Conservation (phyloP, 2,888 invertebrate genomes). For the Crematogaster levior region DNA sequence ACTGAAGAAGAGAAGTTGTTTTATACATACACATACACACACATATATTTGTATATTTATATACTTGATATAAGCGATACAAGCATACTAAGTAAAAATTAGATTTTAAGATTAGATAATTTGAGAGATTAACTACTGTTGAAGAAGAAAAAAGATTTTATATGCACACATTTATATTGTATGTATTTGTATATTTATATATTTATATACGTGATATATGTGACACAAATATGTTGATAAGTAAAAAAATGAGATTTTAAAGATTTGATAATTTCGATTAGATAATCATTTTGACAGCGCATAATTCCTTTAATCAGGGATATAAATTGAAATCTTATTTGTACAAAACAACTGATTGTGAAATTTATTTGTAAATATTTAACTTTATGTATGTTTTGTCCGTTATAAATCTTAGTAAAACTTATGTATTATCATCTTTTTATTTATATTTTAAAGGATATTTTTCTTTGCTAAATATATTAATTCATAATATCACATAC, state of each 20-base stretch:
- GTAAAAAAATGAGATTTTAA: not conserved
- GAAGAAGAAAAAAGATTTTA: too few relatives aligned
- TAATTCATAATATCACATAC: too few relatives aligned
- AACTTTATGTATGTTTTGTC: too few relatives aligned
- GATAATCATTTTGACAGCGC: not conserved
- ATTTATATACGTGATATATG: not conserved
- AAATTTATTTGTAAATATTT: not conserved
- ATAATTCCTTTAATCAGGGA: not conserved
- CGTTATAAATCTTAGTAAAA: not conserved
- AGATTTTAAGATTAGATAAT: not conserved
- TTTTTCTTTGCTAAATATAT: too few relatives aligned
- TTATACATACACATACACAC: not conserved
- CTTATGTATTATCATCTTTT: not conserved
- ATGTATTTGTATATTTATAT: not conserved
- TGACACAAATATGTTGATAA: not conserved
- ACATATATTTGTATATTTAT: not conserved
- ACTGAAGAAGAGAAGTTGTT: not conserved
- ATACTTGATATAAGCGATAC: not conserved
- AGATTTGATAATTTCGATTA: slow-evolving; percentile 10
- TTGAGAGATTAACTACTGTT: too few relatives aligned
- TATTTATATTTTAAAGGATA: too few relatives aligned
- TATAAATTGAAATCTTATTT: not conserved
- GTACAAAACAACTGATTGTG: not conserved
- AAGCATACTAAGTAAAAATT: not conserved
- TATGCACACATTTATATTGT: too few relatives aligned